Evolutionary conservation across 2,888 invertebrate genomes (phyloP).

Genomic region (Acanthopleura granulata): DNA sequence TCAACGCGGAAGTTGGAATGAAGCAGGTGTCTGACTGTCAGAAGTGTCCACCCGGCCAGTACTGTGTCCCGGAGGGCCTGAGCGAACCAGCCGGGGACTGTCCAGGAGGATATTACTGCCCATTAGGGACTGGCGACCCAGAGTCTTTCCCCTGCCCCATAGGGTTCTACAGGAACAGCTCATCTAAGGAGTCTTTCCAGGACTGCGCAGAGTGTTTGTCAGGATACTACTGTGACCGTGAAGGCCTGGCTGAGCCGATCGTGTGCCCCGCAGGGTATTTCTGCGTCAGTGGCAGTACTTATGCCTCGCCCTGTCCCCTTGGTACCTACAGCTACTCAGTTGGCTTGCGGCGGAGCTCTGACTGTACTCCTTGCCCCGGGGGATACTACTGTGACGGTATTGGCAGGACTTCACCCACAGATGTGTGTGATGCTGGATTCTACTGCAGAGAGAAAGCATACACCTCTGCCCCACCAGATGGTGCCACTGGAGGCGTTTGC

Average conservation of each 20-base stretch:
- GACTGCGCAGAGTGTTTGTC: constrained; percentile 66
- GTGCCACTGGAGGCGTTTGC: constrained; percentile 64
- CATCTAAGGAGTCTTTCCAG: constrained; percentile 64
- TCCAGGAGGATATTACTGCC: constrained; percentile 67
- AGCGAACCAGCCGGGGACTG: constrained; percentile 54
- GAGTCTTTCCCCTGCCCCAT: constrained; percentile 60
- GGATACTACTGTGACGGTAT: constrained; percentile 68
- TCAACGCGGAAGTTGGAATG: constrained; percentile 53
- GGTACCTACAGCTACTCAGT: constrained; percentile 66
- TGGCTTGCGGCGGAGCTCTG: constrained; percentile 53
- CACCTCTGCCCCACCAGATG: constrained; percentile 67
- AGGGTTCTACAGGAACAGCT: constrained; percentile 65
- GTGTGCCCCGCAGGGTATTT: constrained; percentile 65
- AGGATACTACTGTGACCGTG: constrained; percentile 62
- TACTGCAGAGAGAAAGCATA: constrained; percentile 65
- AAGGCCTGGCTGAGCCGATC: constrained; percentile 59
- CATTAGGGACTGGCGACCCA: constrained; percentile 56
- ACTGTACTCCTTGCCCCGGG: constrained; percentile 67
- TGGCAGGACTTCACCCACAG: constrained; percentile 60
- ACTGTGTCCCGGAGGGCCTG: constrained; percentile 60
- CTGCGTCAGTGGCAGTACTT: constrained; percentile 64
- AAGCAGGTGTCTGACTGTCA: constrained; percentile 61
- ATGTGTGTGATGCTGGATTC: constrained; percentile 62
- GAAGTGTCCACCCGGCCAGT: constrained; percentile 61
- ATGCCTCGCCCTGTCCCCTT: constrained; percentile 61